Conservation (phyloP, 2,797 vertebrate species). For the Apogon talboti region DNA sequence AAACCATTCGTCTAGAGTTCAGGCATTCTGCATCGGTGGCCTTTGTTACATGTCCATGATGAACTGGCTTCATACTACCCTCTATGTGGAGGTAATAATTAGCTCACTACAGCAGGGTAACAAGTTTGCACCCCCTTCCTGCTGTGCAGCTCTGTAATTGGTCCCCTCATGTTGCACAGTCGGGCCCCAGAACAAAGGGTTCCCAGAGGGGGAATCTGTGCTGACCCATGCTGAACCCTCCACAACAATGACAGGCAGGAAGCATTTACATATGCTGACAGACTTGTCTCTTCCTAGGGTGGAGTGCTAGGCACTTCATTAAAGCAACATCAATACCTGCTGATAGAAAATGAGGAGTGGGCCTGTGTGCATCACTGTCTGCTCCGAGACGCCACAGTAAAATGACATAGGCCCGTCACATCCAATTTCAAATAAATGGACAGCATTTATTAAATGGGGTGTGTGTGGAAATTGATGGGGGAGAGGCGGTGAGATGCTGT, state of each 20-base stretch:
- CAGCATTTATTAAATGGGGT: constrained; percentile 74
- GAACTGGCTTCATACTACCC: constrained; percentile 34
- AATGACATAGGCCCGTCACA: constrained; percentile 79
- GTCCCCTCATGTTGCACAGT: constrained; percentile 85
- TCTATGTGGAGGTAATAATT: constrained; percentile 82
- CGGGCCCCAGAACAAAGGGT: constrained; percentile 84
- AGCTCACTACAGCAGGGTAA: constrained; percentile 83
- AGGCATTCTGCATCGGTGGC: constrained; percentile 11
- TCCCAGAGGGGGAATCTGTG: constrained; percentile 82
- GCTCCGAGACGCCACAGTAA: constrained; percentile 63
- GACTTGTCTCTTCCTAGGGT: constrained; percentile 80
- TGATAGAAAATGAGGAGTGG: constrained; percentile 79
- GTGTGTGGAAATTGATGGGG: constrained; percentile 73
- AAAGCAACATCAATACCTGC: constrained; percentile 85
- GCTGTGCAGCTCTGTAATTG: constrained; percentile 84
- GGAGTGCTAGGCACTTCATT: constrained; percentile 83
- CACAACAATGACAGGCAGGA: constrained; percentile 84
- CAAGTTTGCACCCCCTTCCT: constrained; percentile 84
- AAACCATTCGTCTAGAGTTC: constrained; percentile 23
- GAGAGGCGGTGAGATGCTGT: constrained; percentile 63
- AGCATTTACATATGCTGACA: constrained; percentile 86
- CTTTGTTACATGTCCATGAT: constrained; percentile 51
- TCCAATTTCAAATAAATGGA: constrained; percentile 79
- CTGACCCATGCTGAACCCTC: constrained; percentile 84
- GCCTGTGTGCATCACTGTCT: constrained; percentile 73